Evolutionary conservation across 2,888 invertebrate genomes (phyloP).

Genomic region (Chydorus sphaericus): DNA sequence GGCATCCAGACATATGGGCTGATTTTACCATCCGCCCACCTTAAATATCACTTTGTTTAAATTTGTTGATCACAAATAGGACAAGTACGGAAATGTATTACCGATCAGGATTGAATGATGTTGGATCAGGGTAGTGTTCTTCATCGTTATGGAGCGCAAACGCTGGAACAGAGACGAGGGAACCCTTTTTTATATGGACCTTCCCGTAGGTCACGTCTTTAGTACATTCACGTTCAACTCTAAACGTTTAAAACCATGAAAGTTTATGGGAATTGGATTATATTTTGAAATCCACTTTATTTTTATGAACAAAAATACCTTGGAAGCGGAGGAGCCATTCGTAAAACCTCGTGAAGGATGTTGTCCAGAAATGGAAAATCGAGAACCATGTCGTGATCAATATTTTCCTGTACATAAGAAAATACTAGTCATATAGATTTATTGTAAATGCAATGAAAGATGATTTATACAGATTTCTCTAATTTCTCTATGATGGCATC

Average conservation of each 20-base stretch:
- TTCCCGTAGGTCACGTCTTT: not conserved
- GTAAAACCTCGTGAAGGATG: slow-evolving; percentile 15
- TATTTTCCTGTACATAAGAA: not conserved
- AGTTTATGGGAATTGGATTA: too few relatives aligned
- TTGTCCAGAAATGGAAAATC: slow-evolving; percentile 12
- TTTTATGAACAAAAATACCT: not conserved
- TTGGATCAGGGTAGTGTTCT: not conserved
- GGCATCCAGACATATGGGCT: not conserved
- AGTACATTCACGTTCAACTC: slow-evolving; percentile 5
- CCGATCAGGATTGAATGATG: not conserved
- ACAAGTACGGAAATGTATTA: slow-evolving; percentile 40
- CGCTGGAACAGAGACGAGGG: not conserved
- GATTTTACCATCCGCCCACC: too few relatives aligned
- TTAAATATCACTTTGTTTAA: too few relatives aligned
- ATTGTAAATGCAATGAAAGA: too few relatives aligned
- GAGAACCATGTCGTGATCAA: slow-evolving; percentile 9
- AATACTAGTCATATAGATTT: not conserved
- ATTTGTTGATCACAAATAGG: too few relatives aligned
- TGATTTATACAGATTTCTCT: not conserved
- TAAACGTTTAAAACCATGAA: not conserved
- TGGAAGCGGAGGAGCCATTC: not conserved
- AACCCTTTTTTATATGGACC: not conserved
- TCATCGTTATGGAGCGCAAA: not conserved
- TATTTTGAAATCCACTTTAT: not conserved
- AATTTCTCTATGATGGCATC: slow-evolving; percentile 4